Percentiles rank a stretch among this genome's conserved stretches.
Evolutionary conservation across 2,113 vertebrate species (phyloP).

Genomic region (Hirundichthys speculiger): DNA sequence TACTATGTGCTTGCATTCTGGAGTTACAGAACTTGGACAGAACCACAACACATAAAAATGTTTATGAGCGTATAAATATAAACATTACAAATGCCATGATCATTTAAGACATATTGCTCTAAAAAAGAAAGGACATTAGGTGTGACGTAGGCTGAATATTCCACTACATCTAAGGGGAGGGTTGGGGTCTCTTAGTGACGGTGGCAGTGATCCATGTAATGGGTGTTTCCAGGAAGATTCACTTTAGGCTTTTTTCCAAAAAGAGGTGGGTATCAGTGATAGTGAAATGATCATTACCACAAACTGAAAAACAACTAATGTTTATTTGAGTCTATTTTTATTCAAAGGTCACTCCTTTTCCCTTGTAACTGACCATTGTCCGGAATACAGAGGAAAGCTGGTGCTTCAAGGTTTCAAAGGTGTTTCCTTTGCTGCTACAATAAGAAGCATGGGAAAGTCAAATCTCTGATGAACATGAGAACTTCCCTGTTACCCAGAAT

Average conservation of each 20-base stretch:
- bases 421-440: constrained; percentile 52
- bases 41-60: too few relatives aligned
- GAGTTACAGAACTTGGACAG: too few relatives aligned
- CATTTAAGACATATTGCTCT: too few relatives aligned
- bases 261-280: neutral
- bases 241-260: neutral
- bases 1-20: too few relatives aligned
- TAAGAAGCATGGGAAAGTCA: neutral
- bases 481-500: constrained; percentile 63
- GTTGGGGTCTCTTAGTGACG: too few relatives aligned
- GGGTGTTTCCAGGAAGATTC: neutral
- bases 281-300: constrained; percentile 35
- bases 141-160: too few relatives aligned
- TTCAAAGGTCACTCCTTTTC: constrained; percentile 6
- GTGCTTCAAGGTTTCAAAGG: constrained; percentile 34
- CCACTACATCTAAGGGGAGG: too few relatives aligned
- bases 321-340: constrained; percentile 46
- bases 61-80: too few relatives aligned
- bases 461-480: neutral
- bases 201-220: too few relatives aligned
- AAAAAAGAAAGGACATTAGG: too few relatives aligned
- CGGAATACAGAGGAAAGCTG: constrained; percentile 27
- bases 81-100: too few relatives aligned
- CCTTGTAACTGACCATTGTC: constrained; percentile 22
- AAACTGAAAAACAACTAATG: constrained; percentile 24